Percentiles rank a stretch among this genome's conserved stretches.
phyloP scores from a whole-genome alignment of 2,797 vertebrate genomes.

The Cichlasoma orientale region DNA sequence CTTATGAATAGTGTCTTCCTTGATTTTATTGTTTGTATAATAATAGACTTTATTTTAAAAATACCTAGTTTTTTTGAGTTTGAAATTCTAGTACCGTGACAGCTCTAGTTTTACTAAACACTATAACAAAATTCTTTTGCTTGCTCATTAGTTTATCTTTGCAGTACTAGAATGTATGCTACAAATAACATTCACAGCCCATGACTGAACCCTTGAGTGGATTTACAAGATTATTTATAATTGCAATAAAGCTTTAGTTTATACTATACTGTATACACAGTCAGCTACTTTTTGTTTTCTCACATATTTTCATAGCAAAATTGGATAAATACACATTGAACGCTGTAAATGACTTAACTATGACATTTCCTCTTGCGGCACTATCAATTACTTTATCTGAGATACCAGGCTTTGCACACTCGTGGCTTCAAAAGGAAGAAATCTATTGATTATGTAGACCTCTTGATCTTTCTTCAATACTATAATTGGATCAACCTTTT shows the following conservation, averaged over 20 bases:
- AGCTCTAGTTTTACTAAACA: too few species aligned
- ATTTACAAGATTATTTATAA: background rate
- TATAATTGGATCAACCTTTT: background rate
- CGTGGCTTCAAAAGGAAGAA: constrained; percentile 2
- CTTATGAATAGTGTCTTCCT: too few species aligned
- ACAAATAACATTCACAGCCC: background rate
- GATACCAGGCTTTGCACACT: background rate
- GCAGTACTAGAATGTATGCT: background rate
- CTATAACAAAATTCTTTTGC: background rate
- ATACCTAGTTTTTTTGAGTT: background rate
- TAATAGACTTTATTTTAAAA: background rate
- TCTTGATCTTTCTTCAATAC: constrained; percentile 14
- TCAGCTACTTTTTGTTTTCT: too few species aligned
- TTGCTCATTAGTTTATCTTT: background rate
- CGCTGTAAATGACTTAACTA: background rate
- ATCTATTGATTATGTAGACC: constrained; percentile 37
- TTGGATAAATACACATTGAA: too few species aligned
- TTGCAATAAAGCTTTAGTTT: background rate
- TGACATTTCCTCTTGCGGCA: constrained; percentile 20
- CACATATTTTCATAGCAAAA: too few species aligned
- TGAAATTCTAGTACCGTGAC: too few species aligned
- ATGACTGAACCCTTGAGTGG: background rate
- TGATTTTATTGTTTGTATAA: background rate
- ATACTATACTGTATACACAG: too few species aligned
- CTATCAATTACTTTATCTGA: constrained; percentile 5